These are phyloP conservation scores for Chalcosyrphus nemorum DNA, from an alignment of 2,888 invertebrate genomes.

Conservation along the genomic window DNA sequence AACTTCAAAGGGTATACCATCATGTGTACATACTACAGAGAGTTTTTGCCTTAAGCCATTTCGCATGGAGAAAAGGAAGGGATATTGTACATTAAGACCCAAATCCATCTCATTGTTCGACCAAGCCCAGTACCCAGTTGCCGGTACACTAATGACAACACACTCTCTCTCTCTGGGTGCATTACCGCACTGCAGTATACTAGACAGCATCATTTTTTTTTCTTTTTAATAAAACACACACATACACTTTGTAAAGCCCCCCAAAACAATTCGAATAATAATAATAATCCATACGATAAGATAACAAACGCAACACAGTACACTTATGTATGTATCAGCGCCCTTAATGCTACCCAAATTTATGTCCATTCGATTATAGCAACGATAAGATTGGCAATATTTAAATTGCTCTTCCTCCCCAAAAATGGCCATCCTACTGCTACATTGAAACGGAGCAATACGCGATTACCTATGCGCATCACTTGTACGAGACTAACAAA, in stretches of 20 bases:
- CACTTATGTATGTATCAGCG: background rate
- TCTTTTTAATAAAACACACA: too few species aligned
- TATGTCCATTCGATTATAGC: conserved; percentile 15
- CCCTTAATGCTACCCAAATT: background rate
- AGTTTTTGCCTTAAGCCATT: too few species aligned
- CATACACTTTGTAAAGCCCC: background rate
- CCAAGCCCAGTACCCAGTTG: too few species aligned
- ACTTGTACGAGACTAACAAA: background rate
- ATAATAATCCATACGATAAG: conserved; percentile 16
- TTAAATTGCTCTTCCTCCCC: conserved; percentile 10
- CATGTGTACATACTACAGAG: background rate
- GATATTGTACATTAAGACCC: background rate
- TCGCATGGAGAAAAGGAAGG: too few species aligned
- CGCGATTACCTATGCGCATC: conserved; percentile 42
- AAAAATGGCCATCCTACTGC: too few species aligned
- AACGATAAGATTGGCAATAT: conserved; percentile 12
- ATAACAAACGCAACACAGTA: background rate
- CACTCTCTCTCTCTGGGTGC: too few species aligned
- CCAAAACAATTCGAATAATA: background rate
- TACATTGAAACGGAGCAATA: conserved; percentile 11
- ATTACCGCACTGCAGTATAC: background rate
- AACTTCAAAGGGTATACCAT: background rate
- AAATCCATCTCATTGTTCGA: background rate
- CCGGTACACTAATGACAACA: too few species aligned
- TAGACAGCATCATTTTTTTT: background rate